Conservation (phyloP, 2,797 vertebrate species). For the Pipistrellus pipistrellus region DNA sequence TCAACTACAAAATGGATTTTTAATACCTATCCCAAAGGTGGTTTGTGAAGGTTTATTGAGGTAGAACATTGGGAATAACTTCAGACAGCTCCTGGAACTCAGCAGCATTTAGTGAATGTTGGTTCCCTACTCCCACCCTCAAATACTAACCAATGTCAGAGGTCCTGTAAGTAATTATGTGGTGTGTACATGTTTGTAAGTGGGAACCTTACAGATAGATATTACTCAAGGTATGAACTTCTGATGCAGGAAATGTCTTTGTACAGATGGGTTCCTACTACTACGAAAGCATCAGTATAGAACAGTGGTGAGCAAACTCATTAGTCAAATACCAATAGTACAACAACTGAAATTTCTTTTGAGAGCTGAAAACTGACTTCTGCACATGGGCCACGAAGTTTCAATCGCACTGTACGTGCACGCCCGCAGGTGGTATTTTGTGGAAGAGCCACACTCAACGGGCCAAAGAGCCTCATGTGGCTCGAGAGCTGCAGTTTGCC, state of each 20-base stretch:
- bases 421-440: too few relatives aligned
- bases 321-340: too few relatives aligned
- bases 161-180: neutral
- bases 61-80: neutral
- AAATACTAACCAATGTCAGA: neutral
- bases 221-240: conserved; percentile 5
- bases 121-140: neutral
- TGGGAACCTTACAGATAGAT: neutral
- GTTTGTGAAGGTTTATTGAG: conserved; percentile 49
- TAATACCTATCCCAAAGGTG: neutral
- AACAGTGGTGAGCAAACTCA: neutral
- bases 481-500: too few relatives aligned
- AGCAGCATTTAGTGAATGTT: conserved; percentile 20
- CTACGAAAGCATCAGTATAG: neutral
- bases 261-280: neutral
- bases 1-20: neutral
- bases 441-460: too few relatives aligned
- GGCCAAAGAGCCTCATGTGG: too few relatives aligned
- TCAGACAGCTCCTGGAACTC: neutral
- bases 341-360: too few relatives aligned
- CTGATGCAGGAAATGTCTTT: neutral
- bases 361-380: too few relatives aligned
- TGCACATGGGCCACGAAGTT: too few relatives aligned
- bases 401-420: too few relatives aligned
- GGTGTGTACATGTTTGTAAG: neutral